Base-by-base conservation (phyloP, 2,797 vertebrate species). In the Sebastes kiyomatsui region DNA sequence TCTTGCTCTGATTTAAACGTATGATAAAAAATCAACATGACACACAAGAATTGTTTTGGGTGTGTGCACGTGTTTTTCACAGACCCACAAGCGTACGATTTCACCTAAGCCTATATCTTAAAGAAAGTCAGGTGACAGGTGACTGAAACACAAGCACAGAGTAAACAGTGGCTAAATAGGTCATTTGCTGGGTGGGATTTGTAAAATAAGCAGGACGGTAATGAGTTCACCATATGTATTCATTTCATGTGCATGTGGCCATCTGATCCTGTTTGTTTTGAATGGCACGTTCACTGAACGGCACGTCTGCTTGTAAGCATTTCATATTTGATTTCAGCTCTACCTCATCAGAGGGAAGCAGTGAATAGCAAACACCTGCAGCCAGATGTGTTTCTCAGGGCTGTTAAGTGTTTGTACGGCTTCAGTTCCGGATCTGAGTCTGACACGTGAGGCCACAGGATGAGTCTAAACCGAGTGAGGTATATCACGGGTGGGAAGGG, bases 291-390 rank as follows among this genome's bases (percentile, higher is more conserved):
- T 42, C 38, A 42, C 38, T 88, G 68, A 89, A 87, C 82, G 67
- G 35, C 33, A 71, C 69, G 67, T 90, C 65, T 79, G 23, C 59
- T 74, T 80, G 73, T 72, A 55, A 71, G 77, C 8, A 14, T 32
- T 85, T 86, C 81, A 89, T 90, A 92, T 95, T 89, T 91, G 76
- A 92, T 94, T 94, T 92, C 92, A 94, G 79, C 30, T 33, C 79
- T 81, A 81, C 81, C 83, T 90, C 89, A 92, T 86, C 82, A 60
- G 46, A 69, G 25, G 42, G n/a, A 67, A 13, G 55, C 62, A 12
- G 16, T 75, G 69, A 80, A 85, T 65, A 74, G 25, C 75, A 86
- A 78, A 80, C 82, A 80, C 52, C 68, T 72, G 62, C 74, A 88
- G 66, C 49, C 77, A 55, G 67, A 58, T 75, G 75, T 59, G 75